These are phyloP conservation scores for Agelaius phoeniceus DNA, from an alignment of 2,113 vertebrate genomes.

Conservation along the genomic window DNA sequence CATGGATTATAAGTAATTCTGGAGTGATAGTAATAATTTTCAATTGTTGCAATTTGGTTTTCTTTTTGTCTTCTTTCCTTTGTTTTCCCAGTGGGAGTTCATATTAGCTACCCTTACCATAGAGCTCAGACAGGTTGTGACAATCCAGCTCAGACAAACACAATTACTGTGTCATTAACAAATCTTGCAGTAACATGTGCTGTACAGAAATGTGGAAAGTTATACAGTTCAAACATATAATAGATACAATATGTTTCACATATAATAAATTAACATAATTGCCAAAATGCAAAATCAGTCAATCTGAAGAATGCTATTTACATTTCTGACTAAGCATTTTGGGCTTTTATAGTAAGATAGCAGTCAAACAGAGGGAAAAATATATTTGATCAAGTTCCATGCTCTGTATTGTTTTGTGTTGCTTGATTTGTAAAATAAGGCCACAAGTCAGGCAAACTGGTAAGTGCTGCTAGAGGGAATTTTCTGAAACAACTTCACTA, in stretches of 20 bases:
- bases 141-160: background rate
- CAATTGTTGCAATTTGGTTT: background rate
- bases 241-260: background rate
- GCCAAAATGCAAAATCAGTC: background rate
- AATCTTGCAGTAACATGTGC: background rate
- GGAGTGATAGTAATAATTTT: background rate
- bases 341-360: background rate
- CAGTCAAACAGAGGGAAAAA: background rate
- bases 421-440: background rate
- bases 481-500: background rate
- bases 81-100: background rate
- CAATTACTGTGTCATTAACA: background rate
- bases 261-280: background rate
- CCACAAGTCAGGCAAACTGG: background rate
- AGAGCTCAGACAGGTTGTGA: background rate
- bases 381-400: background rate
- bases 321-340: background rate
- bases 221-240: background rate
- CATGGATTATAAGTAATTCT: background rate
- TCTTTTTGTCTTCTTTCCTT: background rate
- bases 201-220: background rate
- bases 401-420: background rate
- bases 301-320: background rate
- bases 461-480: background rate
- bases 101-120: background rate